Percentiles rank a stretch among this genome's conserved stretches.
These are phyloP conservation scores for Steatornis caripensis DNA, from an alignment of 2,113 vertebrate genomes.

Conservation along the genomic window DNA sequence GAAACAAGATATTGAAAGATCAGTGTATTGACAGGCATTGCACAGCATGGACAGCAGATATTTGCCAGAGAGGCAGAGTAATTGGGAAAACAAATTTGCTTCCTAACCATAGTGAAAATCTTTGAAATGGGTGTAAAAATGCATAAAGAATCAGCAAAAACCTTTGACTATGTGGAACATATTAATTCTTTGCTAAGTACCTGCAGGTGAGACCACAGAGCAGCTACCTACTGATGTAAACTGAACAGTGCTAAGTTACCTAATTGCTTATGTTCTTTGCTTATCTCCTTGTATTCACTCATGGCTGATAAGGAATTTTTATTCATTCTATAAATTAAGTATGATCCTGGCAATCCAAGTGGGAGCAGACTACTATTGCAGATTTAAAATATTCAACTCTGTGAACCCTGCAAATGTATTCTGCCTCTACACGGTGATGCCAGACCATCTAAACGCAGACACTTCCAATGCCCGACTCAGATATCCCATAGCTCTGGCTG, in stretches of 20 bases:
- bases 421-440: not conserved
- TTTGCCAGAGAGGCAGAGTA: not conserved
- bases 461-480: not conserved
- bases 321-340: not conserved
- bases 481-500: not conserved
- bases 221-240: not conserved
- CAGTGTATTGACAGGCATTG: not conserved
- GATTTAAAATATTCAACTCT: not conserved
- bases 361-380: not conserved
- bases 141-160: not conserved
- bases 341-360: not conserved
- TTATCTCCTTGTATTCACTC: not conserved
- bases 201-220: not conserved
- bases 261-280: constrained; percentile 17
- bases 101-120: not conserved
- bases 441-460: not conserved
- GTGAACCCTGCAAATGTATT: not conserved
- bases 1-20: not conserved
- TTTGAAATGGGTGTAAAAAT: not conserved
- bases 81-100: not conserved
- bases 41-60: not conserved
- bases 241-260: not conserved
- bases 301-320: not conserved
- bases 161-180: not conserved
- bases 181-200: not conserved